These are phyloP conservation scores for Colius striatus DNA, from an alignment of 2,113 vertebrate species.

Conservation along the genomic window DNA sequence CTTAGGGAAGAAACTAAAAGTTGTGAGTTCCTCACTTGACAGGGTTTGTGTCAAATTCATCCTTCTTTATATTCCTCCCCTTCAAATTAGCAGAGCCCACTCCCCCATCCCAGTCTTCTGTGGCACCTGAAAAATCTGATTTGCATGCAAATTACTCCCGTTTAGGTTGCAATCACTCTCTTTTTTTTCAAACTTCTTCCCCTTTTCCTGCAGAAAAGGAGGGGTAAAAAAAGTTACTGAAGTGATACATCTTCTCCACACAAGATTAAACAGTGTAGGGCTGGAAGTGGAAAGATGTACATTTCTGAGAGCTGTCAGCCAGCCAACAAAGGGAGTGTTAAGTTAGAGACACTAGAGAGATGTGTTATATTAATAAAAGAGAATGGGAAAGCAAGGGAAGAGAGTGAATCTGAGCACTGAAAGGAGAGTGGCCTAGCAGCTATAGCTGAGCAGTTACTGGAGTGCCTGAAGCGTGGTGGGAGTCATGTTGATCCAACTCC, in stretches of 20 bases:
- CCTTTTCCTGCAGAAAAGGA: neutral
- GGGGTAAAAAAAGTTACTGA: slow-evolving; percentile 7
- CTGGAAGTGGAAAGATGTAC: neutral
- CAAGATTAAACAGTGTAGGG: slow-evolving; percentile 1
- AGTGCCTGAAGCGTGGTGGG: rapidly evolving
- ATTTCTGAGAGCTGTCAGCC: slow-evolving; percentile 54
- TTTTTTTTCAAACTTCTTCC: slow-evolving; percentile 2
- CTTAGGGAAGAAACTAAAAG: neutral
- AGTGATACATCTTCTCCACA: neutral
- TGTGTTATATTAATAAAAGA: neutral
- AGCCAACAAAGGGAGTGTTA: neutral
- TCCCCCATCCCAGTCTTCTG: too few relatives aligned
- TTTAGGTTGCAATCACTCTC: slow-evolving; percentile 45
- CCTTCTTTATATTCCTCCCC: slow-evolving; percentile 15
- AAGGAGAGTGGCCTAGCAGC: neutral
- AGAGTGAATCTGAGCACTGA: neutral
- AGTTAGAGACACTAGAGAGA: neutral
- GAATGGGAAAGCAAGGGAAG: neutral
- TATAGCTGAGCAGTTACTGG: neutral
- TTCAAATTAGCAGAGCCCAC: slow-evolving; percentile 57
- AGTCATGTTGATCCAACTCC: neutral
- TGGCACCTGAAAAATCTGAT: slow-evolving; percentile 74
- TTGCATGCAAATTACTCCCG: slow-evolving; percentile 69
- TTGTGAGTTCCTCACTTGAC: neutral
- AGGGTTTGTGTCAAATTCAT: slow-evolving; percentile 19